Base-by-base conservation (phyloP, 2,797 vertebrate genomes). In the Rousettus madagascariensis region DNA sequence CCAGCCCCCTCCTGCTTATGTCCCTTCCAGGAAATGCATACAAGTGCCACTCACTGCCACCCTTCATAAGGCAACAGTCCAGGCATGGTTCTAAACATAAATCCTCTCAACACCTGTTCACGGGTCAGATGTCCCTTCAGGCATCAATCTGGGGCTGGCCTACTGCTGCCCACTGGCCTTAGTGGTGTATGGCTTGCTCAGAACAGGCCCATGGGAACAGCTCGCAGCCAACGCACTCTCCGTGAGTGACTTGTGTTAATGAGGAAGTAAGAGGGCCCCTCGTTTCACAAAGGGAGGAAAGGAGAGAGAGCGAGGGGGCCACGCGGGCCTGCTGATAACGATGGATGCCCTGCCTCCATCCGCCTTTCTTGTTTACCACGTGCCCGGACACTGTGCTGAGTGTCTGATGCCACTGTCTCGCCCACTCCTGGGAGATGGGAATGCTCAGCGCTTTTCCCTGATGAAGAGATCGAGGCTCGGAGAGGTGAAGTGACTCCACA, bases 161-260 rank as follows among this genome's bases (percentile, higher is more conserved):
- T 59, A 53, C 53, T 1, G 0, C 82, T 33, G 20, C 22, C 24
- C 26, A 8, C 30, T 6, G 33, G 38, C 20, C 77, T 77, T 30
- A 12, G 13, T 1, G 0, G 19, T 6, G 10, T 28, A 36, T 5
- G 26, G 33, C 63, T 83, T 22, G 6, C 53, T 87, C 26, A 4
- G 36, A 36, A 36, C 11, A 83, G 38, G 78, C 26, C 66, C 66
- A 22, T 6, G 33, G 22, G 49, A 69, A 46, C 3, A 9, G 9
- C 49, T 38, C 28, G 8, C 0, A n/a, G 66, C 38, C 33, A 82
- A 15, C 1, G 4, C 0, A 0, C 63, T 57, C 13, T 77, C 41
- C n/a, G 9, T 1, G 13, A 49, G 22, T 36, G 82, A 68, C 13
- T 11, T 15, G 17, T 36, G 17, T 80, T 19, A 41, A 10, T 8